phyloP scores from a whole-genome alignment of 1,140 invertebrate genomes.

The Chelonus insularis region DNA sequence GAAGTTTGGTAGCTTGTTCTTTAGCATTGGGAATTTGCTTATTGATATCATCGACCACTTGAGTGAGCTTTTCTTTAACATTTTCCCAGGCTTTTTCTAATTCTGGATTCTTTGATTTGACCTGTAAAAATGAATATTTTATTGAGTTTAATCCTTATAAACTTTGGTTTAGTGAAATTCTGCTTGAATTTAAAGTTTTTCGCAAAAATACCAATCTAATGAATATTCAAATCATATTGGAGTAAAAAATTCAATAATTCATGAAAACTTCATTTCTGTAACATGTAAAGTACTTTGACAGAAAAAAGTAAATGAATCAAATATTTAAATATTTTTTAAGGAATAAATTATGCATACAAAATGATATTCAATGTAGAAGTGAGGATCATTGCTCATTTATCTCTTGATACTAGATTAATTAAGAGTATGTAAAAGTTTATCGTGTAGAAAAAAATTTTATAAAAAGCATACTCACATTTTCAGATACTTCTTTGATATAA shows the following conservation, averaged over 20 bases:
- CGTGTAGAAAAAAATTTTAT: background rate
- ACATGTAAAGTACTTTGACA: too few species aligned
- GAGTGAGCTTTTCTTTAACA: constrained; percentile 40
- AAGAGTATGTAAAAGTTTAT: too few species aligned
- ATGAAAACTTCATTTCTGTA: too few species aligned
- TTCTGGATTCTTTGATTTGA: constrained; percentile 44
- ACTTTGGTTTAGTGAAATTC: too few species aligned
- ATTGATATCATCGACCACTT: constrained; percentile 38
- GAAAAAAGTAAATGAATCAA: background rate
- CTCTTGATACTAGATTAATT: too few species aligned
- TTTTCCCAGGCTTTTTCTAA: constrained; percentile 39
- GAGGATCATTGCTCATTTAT: too few species aligned
- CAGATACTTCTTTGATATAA: constrained; percentile 36
- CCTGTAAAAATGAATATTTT: constrained; percentile 30
- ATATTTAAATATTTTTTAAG: constrained; percentile 12
- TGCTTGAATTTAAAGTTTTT: too few species aligned
- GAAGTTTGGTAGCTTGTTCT: constrained; percentile 39
- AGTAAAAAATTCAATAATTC: too few species aligned
- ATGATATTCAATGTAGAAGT: constrained; percentile 8
- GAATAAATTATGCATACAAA: too few species aligned
- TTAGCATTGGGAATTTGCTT: constrained; percentile 40
- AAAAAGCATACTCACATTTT: constrained; percentile 36
- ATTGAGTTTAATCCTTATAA: too few species aligned
- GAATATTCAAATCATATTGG: too few species aligned
- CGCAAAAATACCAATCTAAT: too few species aligned